Conservation (phyloP, 2,797 vertebrate genomes). For the Yasuhikotakia modesta region DNA sequence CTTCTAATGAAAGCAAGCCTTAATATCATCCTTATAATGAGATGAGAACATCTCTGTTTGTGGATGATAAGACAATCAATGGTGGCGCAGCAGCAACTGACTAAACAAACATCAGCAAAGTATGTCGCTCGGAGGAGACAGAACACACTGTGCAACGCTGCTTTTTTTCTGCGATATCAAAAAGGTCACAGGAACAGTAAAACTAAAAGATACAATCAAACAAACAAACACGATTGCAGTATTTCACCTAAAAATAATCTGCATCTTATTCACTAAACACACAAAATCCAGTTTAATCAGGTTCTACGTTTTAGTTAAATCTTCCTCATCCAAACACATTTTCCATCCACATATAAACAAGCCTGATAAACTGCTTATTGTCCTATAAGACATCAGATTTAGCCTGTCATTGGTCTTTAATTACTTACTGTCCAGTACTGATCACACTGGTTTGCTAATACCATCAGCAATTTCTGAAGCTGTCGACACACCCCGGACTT, state of each 20-base stretch:
- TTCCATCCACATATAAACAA: background rate
- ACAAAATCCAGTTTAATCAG: background rate
- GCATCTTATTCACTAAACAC: background rate
- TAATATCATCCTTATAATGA: conserved; percentile 40
- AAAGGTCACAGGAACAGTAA: conserved; percentile 8
- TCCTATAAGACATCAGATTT: background rate
- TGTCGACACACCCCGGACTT: conserved; percentile 39
- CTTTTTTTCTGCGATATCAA: conserved; percentile 11
- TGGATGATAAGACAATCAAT: conserved; percentile 30
- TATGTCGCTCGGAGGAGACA: background rate
- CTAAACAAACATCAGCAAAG: conserved; percentile 27
- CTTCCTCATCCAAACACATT: no score
- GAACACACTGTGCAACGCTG: background rate
- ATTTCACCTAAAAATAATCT: background rate
- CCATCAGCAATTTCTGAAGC: conserved; percentile 35
- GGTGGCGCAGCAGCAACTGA: conserved; percentile 9
- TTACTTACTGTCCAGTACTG: background rate
- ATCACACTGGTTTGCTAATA: conserved; percentile 40
- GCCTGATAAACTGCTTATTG: background rate
- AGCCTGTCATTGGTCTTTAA: background rate
- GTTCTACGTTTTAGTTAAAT: background rate
- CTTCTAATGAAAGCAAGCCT: conserved; percentile 22
- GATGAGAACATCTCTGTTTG: conserved; percentile 40
- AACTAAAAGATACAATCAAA: conserved; percentile 15
- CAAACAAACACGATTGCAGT: background rate